A percentile compares a stretch with the other conserved stretches of the same genome.
These are phyloP conservation scores for Phainopepla nitens DNA, from an alignment of 2,113 vertebrate genomes.

Conservation along the genomic window DNA sequence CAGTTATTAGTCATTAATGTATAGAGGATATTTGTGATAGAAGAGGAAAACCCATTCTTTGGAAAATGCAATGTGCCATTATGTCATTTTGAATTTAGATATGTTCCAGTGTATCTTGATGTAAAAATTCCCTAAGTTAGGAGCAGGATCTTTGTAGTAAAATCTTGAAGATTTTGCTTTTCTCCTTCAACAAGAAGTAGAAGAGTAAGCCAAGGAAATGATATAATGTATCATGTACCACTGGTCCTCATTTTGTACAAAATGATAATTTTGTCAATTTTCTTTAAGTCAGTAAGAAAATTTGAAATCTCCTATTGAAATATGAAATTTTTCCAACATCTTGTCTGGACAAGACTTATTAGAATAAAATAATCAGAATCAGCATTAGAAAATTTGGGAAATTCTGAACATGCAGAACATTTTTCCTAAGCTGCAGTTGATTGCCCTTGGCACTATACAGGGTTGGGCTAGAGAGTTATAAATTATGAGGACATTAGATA, in stretches of 20 bases:
- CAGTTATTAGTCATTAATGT: neutral
- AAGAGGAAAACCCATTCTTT: neutral
- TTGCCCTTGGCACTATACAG: slow-evolving; percentile 25
- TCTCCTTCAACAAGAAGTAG: neutral
- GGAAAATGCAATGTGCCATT: neutral
- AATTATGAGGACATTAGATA: slow-evolving; percentile 38
- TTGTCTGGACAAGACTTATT: neutral
- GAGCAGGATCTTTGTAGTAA: neutral
- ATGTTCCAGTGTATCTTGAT: neutral
- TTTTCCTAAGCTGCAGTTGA: neutral
- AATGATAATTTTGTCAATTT: neutral
- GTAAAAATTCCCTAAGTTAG: neutral
- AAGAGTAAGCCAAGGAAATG: neutral
- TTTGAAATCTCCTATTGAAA: neutral
- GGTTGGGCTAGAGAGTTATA: slow-evolving; percentile 8
- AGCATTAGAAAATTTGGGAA: neutral
- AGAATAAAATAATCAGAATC: neutral
- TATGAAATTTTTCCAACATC: neutral
- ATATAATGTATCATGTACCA: neutral
- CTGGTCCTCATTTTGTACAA: neutral
- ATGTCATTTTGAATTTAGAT: neutral
- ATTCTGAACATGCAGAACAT: neutral
- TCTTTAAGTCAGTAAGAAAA: neutral
- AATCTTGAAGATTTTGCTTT: neutral
- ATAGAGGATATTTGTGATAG: neutral